Percentiles rank a stretch among this genome's conserved stretches.
Conservation (phyloP, 1,140 invertebrate species). For the Anastatus disparis region DNA sequence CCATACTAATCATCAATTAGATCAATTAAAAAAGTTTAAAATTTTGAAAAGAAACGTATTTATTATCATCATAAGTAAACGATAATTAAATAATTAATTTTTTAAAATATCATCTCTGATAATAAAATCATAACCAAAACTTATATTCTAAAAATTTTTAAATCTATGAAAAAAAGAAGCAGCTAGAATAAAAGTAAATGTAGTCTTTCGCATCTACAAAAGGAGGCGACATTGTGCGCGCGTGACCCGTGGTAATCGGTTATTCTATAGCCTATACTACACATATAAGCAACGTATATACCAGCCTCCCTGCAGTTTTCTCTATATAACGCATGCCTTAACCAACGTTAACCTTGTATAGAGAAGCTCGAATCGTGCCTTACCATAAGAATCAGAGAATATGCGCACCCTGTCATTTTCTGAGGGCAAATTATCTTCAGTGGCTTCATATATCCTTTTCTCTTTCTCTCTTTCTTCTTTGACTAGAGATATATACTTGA, state of each 20-base stretch:
- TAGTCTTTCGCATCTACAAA: too few relatives aligned
- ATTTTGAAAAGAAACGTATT: too few relatives aligned
- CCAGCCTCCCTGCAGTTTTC: background rate
- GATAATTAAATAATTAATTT: too few relatives aligned
- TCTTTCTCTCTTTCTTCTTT: background rate
- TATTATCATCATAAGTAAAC: too few relatives aligned
- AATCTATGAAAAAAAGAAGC: too few relatives aligned
- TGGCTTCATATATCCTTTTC: background rate
- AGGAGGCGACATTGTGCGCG: background rate
- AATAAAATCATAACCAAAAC: too few relatives aligned
- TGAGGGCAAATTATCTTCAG: slow-evolving; percentile 63
- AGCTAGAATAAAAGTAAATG: too few relatives aligned
- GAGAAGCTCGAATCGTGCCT: background rate
- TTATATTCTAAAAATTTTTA: too few relatives aligned
- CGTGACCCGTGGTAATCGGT: slow-evolving; percentile 7
- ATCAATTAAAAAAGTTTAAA: too few relatives aligned
- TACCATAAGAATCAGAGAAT: slow-evolving; percentile 39
- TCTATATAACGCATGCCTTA: too few relatives aligned
- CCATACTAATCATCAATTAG: too few relatives aligned
- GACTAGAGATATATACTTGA: background rate
- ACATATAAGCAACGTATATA: background rate
- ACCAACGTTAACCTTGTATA: slow-evolving; percentile 32
- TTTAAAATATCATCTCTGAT: too few relatives aligned
- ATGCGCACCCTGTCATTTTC: slow-evolving; percentile 65
- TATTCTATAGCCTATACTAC: background rate